phyloP scores from a whole-genome alignment of 2,888 invertebrate species.

The Vandiemenella viatica region DNA sequence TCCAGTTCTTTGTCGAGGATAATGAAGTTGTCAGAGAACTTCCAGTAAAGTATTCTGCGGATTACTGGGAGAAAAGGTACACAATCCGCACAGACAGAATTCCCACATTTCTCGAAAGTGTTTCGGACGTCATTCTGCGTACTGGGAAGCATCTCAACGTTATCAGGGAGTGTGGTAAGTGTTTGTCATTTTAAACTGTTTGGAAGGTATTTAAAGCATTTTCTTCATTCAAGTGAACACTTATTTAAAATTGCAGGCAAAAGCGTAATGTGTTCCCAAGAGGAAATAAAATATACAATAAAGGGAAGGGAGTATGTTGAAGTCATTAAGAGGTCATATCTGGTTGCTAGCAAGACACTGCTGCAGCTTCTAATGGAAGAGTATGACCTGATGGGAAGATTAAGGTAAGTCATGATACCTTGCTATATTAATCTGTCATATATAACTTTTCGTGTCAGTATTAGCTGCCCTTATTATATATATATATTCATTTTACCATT shows the following conservation, averaged over 20 bases:
- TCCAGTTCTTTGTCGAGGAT: constrained; percentile 76
- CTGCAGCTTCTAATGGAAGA: constrained; percentile 78
- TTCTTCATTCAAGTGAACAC: background rate
- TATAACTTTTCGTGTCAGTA: background rate
- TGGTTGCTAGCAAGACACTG: constrained; percentile 76
- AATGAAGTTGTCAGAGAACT: constrained; percentile 65
- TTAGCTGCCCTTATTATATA: background rate
- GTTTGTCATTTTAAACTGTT: constrained; percentile 8
- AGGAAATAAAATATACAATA: constrained; percentile 34
- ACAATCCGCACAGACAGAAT: constrained; percentile 67
- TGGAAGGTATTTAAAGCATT: constrained; percentile 31
- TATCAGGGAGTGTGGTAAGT: constrained; percentile 78
- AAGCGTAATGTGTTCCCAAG: constrained; percentile 36
- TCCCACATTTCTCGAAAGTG: constrained; percentile 73
- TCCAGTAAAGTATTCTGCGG: constrained; percentile 74
- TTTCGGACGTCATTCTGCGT: constrained; percentile 76
- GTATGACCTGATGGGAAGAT: constrained; percentile 77
- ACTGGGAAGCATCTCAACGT: constrained; percentile 97
- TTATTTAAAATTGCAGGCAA: constrained; percentile 27
- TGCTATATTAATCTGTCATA: background rate
- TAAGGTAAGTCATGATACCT: constrained; percentile 41
- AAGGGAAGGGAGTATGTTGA: constrained; percentile 34
- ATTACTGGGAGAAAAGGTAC: constrained; percentile 93
- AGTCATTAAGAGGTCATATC: constrained; percentile 80
- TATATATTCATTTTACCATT: too few relatives aligned